Evolutionary conservation across 2,888 invertebrate genomes (phyloP).

Genomic region (Drosophila robusta): DNA sequence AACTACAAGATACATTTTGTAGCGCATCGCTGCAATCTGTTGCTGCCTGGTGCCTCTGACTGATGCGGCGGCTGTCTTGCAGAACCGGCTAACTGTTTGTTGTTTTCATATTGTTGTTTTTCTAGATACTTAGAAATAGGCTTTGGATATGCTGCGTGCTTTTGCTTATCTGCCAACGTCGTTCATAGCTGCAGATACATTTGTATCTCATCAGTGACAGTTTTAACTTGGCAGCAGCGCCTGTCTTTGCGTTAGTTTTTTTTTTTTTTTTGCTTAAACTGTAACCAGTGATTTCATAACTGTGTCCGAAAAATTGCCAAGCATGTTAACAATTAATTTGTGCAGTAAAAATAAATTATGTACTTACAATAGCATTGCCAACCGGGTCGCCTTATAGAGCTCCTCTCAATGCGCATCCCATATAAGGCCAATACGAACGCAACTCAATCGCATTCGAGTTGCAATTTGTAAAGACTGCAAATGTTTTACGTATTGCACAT

Average conservation of each 20-base stretch:
- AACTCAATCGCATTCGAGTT: slow-evolving; percentile 32
- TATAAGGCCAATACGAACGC: slow-evolving; percentile 48
- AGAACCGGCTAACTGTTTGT: slow-evolving; percentile 74
- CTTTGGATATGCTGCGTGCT: slow-evolving; percentile 44
- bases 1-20: slow-evolving; percentile 52
- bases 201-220: slow-evolving; percentile 64
- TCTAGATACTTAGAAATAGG: slow-evolving; percentile 18
- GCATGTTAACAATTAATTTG: slow-evolving; percentile 64
- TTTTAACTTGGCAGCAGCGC: slow-evolving; percentile 46
- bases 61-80: slow-evolving; percentile 45
- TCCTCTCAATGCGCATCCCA: slow-evolving; percentile 40
- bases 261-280: slow-evolving; percentile 14
- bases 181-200: slow-evolving; percentile 55
- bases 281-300: slow-evolving; percentile 60
- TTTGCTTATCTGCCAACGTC: slow-evolving; percentile 60
- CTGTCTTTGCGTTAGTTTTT: slow-evolving; percentile 15
- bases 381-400: slow-evolving; percentile 68
- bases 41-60: not conserved
- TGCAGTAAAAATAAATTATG: slow-evolving; percentile 45
- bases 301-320: slow-evolving; percentile 40
- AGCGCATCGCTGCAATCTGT: slow-evolving; percentile 70
- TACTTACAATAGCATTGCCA: slow-evolving; percentile 58
- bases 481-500: slow-evolving; percentile 27
- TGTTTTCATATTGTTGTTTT: slow-evolving; percentile 31
- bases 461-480: slow-evolving; percentile 59